phyloP scores from a whole-genome alignment of 2,797 vertebrate species.

The Prionace glauca region DNA sequence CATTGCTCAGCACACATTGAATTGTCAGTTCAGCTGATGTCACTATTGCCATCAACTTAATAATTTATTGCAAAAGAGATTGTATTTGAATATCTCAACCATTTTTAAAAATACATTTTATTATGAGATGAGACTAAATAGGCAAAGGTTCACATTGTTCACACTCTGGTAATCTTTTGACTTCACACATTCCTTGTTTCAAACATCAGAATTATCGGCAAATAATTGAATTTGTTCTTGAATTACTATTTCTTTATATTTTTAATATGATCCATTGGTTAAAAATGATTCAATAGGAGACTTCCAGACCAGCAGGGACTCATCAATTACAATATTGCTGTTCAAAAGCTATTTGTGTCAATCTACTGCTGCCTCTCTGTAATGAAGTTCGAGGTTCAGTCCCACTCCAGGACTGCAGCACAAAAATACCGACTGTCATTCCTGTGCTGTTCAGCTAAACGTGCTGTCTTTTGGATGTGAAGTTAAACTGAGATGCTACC shows the following conservation, averaged over 20 bases:
- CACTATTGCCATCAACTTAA: background rate
- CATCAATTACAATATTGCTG: background rate
- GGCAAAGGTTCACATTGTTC: background rate
- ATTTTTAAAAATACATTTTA: background rate
- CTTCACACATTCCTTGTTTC: background rate
- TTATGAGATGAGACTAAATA: background rate
- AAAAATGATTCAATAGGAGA: background rate
- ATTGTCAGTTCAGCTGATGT: conserved; percentile 3
- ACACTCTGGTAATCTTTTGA: background rate
- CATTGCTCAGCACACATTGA: background rate
- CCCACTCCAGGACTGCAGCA: background rate
- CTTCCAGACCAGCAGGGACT: background rate
- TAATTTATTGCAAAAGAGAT: background rate
- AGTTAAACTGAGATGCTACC: background rate
- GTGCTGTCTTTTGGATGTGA: background rate
- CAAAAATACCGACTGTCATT: background rate
- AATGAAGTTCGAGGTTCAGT: background rate
- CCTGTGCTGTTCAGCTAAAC: background rate
- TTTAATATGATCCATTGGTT: background rate
- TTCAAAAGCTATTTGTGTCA: background rate
- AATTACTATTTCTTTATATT: background rate
- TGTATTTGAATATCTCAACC: background rate
- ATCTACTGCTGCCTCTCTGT: background rate
- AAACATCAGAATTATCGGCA: background rate
- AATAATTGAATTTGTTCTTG: background rate